Percentiles rank a stretch among this genome's conserved stretches.
Conservation (phyloP, 2,113 vertebrate genomes). For the Anhinga anhinga region DNA sequence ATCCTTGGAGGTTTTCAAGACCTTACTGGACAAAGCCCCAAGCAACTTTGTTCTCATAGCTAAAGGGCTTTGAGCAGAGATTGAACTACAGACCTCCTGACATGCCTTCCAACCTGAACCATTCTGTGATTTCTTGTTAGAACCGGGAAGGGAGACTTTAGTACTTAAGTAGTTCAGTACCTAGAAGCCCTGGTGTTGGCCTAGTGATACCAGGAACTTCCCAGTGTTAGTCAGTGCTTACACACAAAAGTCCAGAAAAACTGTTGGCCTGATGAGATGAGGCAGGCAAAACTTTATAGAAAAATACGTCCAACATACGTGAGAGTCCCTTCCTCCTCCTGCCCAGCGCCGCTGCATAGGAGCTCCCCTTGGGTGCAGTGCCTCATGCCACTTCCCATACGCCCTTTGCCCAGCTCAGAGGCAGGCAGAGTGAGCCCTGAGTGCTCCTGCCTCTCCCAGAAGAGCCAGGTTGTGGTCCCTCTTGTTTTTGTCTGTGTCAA, state of each 20-base stretch:
- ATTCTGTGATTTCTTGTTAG: not conserved
- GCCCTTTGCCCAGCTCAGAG: not conserved
- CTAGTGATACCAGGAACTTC: not conserved
- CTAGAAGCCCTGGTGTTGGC: not conserved
- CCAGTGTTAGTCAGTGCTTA: not conserved
- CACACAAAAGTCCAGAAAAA: not conserved
- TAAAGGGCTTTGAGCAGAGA: not conserved
- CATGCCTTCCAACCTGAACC: not conserved
- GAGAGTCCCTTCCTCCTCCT: not conserved
- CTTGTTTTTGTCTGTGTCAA: not conserved
- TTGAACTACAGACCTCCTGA: not conserved
- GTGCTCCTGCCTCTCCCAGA: not conserved
- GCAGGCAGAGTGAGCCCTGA: fast-evolving
- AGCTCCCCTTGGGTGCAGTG: not conserved
- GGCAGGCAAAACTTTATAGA: not conserved
- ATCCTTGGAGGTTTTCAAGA: not conserved
- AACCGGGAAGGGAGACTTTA: not conserved
- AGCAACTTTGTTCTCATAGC: not conserved
- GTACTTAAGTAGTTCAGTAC: not conserved
- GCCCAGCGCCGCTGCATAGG: fast-evolving
- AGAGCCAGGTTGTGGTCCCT: not conserved
- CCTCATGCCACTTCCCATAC: fast-evolving
- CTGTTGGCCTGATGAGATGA: not conserved
- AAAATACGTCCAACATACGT: fast-evolving
- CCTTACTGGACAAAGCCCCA: not conserved